Evolutionary conservation across 2,113 vertebrate species (phyloP), one percentile per base, ranked within the genome.

Genomic region (Bothrops jararaca): DNA sequence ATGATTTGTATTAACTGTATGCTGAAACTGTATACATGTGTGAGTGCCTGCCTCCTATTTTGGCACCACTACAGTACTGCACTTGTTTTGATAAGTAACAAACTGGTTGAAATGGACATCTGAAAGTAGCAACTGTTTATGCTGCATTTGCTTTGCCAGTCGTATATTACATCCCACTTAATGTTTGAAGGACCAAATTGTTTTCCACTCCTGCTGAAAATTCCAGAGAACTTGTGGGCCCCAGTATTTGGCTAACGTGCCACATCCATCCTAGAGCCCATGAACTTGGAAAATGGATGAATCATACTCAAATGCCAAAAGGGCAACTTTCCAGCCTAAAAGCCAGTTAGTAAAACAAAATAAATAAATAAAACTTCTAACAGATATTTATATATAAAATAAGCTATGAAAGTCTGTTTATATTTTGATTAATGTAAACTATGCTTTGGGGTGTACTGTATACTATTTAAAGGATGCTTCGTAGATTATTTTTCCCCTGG

Each of bases 401-500:
- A 95, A 91, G 18, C 91, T 92, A 50, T 69, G 93, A 89, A 93
- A 85, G 88, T 13, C 42, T 8, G 69, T 53, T 58, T 85, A 52
- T 48, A 56, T 89, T 94, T 56, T 60, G 86, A 60, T 93, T 0
- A 58, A 89, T 42, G 42, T 53, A 90, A 54, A 23, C 74, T 64
- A 92, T 9, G 13, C 87, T 64, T 92, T 57, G 24, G 92, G 90
- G 60, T 94, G 92, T 42, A 94, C 89, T 94, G 91, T 95, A 52
- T 89, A 34, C 64, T 90, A 95, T 11, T 94, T 95, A 95, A 96
- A 94, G 91, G 96, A 95, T 96, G 87, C 93, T 97, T 96, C 95
- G 94, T 4, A 0, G 85, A 90, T 94, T 15, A 92, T 95, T 95
- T 53, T 86, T 3, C n/a, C 90, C 74, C 94, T 52, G 93, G 90